Conservation (phyloP, 2,113 vertebrate species). For the Sceloporus tristichus region DNA sequence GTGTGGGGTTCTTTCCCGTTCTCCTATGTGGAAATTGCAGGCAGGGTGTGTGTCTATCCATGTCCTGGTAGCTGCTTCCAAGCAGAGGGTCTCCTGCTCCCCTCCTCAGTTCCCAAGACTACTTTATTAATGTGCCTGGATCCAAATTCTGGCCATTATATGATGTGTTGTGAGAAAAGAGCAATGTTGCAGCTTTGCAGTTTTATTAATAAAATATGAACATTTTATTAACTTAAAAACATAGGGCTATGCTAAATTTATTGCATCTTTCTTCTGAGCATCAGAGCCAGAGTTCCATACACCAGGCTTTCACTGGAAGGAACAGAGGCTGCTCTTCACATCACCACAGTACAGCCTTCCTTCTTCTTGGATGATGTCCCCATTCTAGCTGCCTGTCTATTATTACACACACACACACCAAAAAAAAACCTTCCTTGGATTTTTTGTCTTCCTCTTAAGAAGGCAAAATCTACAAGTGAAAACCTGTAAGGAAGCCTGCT, state of each 20-base stretch:
- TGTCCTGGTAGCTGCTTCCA: too few species aligned
- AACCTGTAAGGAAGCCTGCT: neutral
- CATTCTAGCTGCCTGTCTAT: neutral
- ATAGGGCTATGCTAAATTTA: neutral
- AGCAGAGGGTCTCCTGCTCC: too few species aligned
- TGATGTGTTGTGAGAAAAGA: neutral
- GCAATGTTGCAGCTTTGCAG: neutral
- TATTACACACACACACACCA: too few species aligned
- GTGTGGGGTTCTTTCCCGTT: conserved; percentile 27
- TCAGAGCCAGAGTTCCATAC: neutral
- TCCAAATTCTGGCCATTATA: neutral
- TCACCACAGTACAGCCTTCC: neutral
- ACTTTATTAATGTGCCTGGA: neutral
- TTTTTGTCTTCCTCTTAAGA: neutral
- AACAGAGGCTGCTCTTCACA: neutral
- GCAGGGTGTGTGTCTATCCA: neutral
- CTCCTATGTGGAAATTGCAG: neutral
- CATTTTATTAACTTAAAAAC: conserved; percentile 9
- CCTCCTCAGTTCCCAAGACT: neutral
- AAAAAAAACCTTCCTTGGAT: neutral
- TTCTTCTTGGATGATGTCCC: neutral
- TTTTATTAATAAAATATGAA: conserved; percentile 9
- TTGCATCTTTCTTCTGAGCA: neutral
- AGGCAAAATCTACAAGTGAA: neutral
- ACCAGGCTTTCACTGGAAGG: neutral